Conservation (phyloP, 2,113 vertebrate species). For the Campylorhamphus procurvoides region DNA sequence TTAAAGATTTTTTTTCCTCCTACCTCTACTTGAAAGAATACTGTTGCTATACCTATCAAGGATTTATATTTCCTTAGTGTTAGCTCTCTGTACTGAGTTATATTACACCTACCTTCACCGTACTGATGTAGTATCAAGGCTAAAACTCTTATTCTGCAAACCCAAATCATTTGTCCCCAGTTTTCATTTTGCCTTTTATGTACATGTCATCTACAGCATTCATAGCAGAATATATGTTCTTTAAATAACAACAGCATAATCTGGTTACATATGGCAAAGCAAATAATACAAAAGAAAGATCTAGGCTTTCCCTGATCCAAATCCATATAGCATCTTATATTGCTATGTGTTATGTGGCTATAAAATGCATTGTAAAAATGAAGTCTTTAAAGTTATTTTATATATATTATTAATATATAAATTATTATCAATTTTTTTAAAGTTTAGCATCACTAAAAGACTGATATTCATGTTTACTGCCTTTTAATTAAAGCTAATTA, state of each 20-base stretch:
- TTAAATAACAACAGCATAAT: background rate
- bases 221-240: background rate
- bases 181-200: background rate
- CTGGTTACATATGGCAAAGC: background rate
- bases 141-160: background rate
- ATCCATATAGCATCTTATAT: background rate
- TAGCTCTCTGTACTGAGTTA: background rate
- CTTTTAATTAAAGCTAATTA: background rate
- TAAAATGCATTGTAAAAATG: background rate
- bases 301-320: background rate
- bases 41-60: background rate
- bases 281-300: background rate
- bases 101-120: background rate
- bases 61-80: background rate
- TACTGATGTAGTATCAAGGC: background rate
- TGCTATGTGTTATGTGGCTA: background rate
- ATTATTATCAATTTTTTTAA: fast-evolving
- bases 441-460: background rate
- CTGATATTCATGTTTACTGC: background rate
- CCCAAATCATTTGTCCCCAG: background rate
- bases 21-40: background rate
- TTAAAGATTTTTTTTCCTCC: background rate
- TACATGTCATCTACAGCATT: background rate
- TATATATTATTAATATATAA: background rate
- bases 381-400: background rate